phyloP scores from a whole-genome alignment of 2,888 invertebrate genomes.

The Lasioglossum villosulum region DNA sequence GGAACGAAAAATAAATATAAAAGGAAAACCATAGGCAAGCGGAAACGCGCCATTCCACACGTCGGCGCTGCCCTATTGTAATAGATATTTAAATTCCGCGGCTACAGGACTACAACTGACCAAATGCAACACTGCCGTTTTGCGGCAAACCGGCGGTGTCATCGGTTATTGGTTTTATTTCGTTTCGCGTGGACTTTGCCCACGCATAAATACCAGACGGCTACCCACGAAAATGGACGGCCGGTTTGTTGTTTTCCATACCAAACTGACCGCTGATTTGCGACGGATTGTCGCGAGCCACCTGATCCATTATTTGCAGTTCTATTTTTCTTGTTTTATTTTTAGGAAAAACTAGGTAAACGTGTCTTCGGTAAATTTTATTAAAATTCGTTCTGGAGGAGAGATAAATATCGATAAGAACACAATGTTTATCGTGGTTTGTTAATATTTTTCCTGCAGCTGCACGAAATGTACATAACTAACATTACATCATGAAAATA shows the following conservation, averaged over 20 bases:
- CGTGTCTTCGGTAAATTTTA: too few relatives aligned
- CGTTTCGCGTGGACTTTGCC: constrained; percentile 60
- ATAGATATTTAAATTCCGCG: constrained; percentile 81
- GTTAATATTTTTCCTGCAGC: too few relatives aligned
- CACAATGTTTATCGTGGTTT: too few relatives aligned
- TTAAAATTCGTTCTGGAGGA: too few relatives aligned
- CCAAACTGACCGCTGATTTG: not conserved
- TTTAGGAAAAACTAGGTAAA: too few relatives aligned
- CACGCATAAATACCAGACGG: not conserved
- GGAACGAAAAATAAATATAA: constrained; percentile 26
- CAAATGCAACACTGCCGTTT: constrained; percentile 60
- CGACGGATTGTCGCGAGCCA: not conserved
- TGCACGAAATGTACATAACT: too few relatives aligned
- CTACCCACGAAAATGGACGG: not conserved
- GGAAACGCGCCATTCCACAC: constrained; percentile 28
- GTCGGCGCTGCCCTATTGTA: constrained; percentile 53
- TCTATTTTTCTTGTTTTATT: too few relatives aligned
- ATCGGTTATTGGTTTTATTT: constrained; percentile 78
- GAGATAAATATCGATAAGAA: too few relatives aligned
- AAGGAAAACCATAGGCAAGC: not conserved
- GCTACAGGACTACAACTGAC: constrained; percentile 68
- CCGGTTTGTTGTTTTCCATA: not conserved
- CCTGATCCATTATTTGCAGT: not conserved
- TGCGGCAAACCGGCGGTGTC: constrained; percentile 64
- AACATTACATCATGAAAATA: too few relatives aligned